Evolutionary conservation across 2,113 vertebrate genomes (phyloP), one percentile per base, ranked within the genome.

Genomic region (Murina feae): DNA sequence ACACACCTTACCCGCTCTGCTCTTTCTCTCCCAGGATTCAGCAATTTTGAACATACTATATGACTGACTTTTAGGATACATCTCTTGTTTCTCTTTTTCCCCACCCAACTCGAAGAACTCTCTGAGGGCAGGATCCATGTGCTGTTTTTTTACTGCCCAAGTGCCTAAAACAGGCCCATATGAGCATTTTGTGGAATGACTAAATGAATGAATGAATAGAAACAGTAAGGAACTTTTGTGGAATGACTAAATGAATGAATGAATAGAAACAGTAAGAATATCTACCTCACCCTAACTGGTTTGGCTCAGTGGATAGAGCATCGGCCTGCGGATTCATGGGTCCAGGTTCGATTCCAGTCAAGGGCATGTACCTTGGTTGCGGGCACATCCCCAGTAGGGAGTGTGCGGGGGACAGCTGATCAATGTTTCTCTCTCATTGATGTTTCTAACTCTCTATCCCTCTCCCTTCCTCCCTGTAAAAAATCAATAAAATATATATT

Each of bases 1-100:
- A 23, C 18, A 16, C 4, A 8, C 28, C 12, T 58, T 6, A 42
- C 4, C 76, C 30, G 37, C 60, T 66, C 9, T 0, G 0, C 32
- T 55, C 86, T 82, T 79, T 86, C 93, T 47, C 42, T 86, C 6
- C 25, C 10, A 20, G 51, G n/a, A 2, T 60, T 71, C n/a, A 7
- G 47, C 84, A n/a, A 12, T 76, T 69, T 66, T 51, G 49, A 11
- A 18, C 21, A 32, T 42, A 25, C 10, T 23, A 1, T 49, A 0
- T 39, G 28, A 35, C 42, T 47, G n/a, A 18, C 44, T 30, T 76
- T 51, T 18, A 17, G 17, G 23, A 47, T 9, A 12, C 5, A 16
- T 87, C 60, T 16, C 39, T 74, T 25, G 0, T 72, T 88, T 85
- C 51, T 44, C 55, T 76, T 18, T 4, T 6, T 42, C 1, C 14